Evolutionary conservation across 2,888 invertebrate species (phyloP).

Genomic region (Magallana nippona): DNA sequence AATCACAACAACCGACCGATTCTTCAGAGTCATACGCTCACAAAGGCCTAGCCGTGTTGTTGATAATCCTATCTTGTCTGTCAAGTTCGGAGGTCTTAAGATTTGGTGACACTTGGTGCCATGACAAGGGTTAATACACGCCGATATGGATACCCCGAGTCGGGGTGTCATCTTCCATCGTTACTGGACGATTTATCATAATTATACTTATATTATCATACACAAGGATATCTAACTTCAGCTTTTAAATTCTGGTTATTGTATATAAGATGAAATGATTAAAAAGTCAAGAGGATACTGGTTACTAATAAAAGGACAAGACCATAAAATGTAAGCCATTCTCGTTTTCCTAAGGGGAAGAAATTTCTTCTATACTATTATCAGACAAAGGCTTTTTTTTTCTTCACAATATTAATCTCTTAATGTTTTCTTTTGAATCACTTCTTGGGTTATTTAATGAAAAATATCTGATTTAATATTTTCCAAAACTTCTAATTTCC

Average conservation of each 20-base stretch:
- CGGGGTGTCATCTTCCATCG: not conserved
- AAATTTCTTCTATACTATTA: not conserved
- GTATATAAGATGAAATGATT: slow-evolving; percentile 7
- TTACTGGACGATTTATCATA: slow-evolving; percentile 18
- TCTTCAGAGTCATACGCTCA: not conserved
- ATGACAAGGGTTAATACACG: slow-evolving; percentile 8
- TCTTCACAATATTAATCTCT: not conserved
- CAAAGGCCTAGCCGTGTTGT: slow-evolving; percentile 34
- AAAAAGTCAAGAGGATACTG: not conserved
- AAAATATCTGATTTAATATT: not conserved
- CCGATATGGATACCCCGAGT: slow-evolving; percentile 13
- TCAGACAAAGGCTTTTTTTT: not conserved
- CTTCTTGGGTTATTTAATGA: not conserved
- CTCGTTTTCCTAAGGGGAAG: no score
- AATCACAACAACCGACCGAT: slow-evolving; percentile 1
- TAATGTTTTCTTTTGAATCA: not conserved
- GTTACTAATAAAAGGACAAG: no score
- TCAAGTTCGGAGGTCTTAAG: not conserved
- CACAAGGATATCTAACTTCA: slow-evolving; percentile 3
- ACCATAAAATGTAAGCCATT: no score
- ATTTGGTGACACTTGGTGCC: slow-evolving; percentile 8
- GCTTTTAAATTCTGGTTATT: not conserved
- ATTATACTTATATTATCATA: slow-evolving; percentile 30
- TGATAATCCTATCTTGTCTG: slow-evolving; percentile 44
- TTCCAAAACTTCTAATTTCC: slow-evolving; percentile 15